Base-by-base conservation (phyloP, 2,797 vertebrate genomes). In the Molothrus ater region DNA sequence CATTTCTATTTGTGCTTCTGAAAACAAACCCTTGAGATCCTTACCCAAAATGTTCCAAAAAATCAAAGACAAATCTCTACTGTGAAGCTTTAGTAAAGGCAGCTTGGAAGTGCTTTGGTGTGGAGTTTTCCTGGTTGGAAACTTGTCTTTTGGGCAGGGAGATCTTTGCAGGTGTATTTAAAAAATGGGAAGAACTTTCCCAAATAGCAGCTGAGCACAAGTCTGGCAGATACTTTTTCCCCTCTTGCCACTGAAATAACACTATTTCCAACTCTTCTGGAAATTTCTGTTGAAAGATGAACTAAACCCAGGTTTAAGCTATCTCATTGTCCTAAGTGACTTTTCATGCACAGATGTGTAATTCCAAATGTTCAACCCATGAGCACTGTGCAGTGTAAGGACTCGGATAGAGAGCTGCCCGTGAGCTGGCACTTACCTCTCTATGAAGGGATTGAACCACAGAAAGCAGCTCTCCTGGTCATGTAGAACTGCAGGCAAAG, bases 401-500 rank as follows among this genome's bases (percentile, higher is more conserved):
- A 18, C 53, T 75, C 40, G 32, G 51, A 26, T 4, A 34, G 47
- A 17, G 60, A 68, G 22, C 68, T 61, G 82, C 51, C 51, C 31
- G 51, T 8, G 5, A 32, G 18, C 54, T n/a, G 54, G n/a, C 19
- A n/a, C 48, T 80, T 7, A 3, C 10, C 1, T 13, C 53, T 51
- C 69, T 40, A 11, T n/a, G 32, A 70, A 69, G 18, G 79, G 38
- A 22, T 19, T 86, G 82, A 19, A 83, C 64, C 9, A 68, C 68
- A 79, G 64, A 8, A n/a, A 82, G 47, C 18, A 28, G 51, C 91
- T 95, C 88, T 88, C 7, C 60, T 34, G 84, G 91, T 95, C 94
- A 92, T 92, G 95, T 95, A 91, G 94, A 71, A 96, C 91, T 96
- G 90, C 92, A 96, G 93, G 91, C 17, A 94, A 94, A 95, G 95